phyloP scores from a whole-genome alignment of 1,140 invertebrate genomes.

The silkworm (Bombyx mori) region ASM3026992v2 NC_085132.1:6061501-6062000 shows the following conservation, averaged over 20 bases:
- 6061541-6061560: slow-evolving; percentile 34
- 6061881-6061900: slow-evolving; percentile 42
- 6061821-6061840: slow-evolving; percentile 50
- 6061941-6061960: slow-evolving; percentile 42
- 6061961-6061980: slow-evolving; percentile 55
- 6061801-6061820: slow-evolving; percentile 43
- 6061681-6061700: slow-evolving; percentile 28
- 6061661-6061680: slow-evolving; percentile 56
- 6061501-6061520: slow-evolving; percentile 37
- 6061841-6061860: slow-evolving; percentile 46
- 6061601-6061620: slow-evolving; percentile 54
- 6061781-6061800: slow-evolving; percentile 27
- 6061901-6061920: slow-evolving; percentile 36
- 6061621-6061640: slow-evolving; percentile 52
- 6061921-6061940: slow-evolving; percentile 31
- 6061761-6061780: slow-evolving; percentile 36
- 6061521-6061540: slow-evolving; percentile 36
- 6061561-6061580: slow-evolving; percentile 54
- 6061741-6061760: slow-evolving; percentile 34
- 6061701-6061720: slow-evolving; percentile 17
- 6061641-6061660: slow-evolving; percentile 57
- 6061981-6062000: slow-evolving; percentile 64
- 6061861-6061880: slow-evolving; percentile 38
- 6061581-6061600: slow-evolving; percentile 57
- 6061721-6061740: slow-evolving; percentile 25